Conservation (phyloP, 2,797 vertebrate species). For the Neosilurus mollespiculum region DNA sequence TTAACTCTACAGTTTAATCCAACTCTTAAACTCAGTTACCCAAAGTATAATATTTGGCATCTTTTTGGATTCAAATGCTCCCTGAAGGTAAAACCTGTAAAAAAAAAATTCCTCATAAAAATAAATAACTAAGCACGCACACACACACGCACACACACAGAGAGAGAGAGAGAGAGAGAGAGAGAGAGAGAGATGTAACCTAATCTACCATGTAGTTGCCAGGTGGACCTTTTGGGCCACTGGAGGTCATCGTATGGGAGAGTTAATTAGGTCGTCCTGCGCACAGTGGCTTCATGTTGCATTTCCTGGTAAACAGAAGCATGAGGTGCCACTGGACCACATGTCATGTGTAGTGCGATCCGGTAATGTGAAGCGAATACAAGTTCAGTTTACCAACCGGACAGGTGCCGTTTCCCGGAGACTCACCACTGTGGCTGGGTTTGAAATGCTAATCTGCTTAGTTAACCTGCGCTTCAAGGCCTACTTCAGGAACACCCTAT, state of each 20-base stretch:
- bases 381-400: conserved; percentile 7
- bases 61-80: too few relatives aligned
- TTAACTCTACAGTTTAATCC: too few relatives aligned
- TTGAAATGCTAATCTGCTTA: not conserved
- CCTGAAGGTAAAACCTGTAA: too few relatives aligned
- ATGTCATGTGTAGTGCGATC: conserved; percentile 5
- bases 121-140: too few relatives aligned
- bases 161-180: not conserved
- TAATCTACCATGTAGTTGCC: conserved; percentile 18
- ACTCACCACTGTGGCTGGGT: not conserved
- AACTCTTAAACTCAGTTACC: too few relatives aligned
- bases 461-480: not conserved
- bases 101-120: too few relatives aligned
- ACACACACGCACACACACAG: too few relatives aligned
- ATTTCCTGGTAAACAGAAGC: conserved; percentile 4
- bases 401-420: conserved; percentile 3
- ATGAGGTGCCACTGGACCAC: not conserved
- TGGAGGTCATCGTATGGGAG: not conserved
- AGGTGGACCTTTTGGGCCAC: conserved; percentile 14
- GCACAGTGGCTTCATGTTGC: conserved; percentile 11
- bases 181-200: conserved; percentile 4
- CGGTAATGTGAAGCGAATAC: not conserved
- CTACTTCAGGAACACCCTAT: not conserved
- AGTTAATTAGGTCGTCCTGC: conserved; percentile 6
- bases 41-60: too few relatives aligned